These are phyloP conservation scores for Cuniculus paca DNA, from an alignment of 2,797 vertebrate genomes.

Conservation along the genomic window DNA sequence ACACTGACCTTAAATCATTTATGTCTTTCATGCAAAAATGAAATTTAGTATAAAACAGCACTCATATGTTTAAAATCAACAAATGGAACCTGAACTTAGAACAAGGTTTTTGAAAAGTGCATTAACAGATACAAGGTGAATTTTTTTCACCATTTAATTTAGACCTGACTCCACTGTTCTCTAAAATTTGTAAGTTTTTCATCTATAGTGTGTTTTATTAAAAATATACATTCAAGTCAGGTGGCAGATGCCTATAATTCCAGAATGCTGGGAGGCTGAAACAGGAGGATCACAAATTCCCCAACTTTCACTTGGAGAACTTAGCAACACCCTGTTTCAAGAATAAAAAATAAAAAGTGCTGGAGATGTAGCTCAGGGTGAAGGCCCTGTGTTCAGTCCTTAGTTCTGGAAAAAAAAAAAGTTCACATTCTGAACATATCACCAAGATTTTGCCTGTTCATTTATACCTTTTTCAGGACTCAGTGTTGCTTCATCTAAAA, in stretches of 20 bases:
- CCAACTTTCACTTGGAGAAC: neutral
- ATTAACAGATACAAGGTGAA: neutral
- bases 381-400: neutral
- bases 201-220: neutral
- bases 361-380: neutral
- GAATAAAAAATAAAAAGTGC: neutral
- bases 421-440: neutral
- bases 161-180: conserved; percentile 17
- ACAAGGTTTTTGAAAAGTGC: neutral
- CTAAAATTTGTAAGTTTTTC: neutral
- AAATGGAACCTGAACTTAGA: neutral
- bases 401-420: neutral
- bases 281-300: neutral
- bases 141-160: neutral
- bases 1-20: neutral
- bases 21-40: neutral
- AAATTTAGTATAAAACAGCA: neutral
- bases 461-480: neutral
- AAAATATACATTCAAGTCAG: neutral
- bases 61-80: neutral
- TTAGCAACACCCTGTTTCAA: neutral
- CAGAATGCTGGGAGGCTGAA: neutral
- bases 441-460: neutral
- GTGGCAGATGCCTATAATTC: neutral
- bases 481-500: neutral